Percentiles rank a stretch among this genome's conserved stretches.
These are phyloP conservation scores for Ganaspis sp. DNA, from an alignment of 1,140 invertebrate species.

Conservation along the genomic window DNA sequence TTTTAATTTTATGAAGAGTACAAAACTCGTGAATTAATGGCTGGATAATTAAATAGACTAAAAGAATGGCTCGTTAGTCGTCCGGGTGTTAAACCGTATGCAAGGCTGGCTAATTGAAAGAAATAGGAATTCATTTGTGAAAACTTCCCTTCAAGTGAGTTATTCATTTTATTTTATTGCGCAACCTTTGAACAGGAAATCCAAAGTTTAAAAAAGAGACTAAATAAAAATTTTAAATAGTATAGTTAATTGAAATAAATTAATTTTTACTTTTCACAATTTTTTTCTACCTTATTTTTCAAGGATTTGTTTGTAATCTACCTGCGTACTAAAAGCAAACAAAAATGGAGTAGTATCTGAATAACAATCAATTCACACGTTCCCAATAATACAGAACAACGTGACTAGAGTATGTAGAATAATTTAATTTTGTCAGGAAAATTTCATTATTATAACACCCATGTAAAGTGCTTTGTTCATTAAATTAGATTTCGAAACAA, in stretches of 20 bases:
- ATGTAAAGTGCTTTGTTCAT: neutral
- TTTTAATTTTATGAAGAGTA: neutral
- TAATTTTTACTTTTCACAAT: neutral
- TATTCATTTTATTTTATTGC: constrained; percentile 14
- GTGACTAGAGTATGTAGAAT: neutral
- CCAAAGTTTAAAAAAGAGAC: neutral
- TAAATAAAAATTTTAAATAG: neutral
- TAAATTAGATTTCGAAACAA: neutral
- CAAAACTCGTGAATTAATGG: neutral
- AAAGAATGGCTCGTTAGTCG: constrained; percentile 6
- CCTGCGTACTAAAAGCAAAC: neutral
- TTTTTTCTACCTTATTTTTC: neutral
- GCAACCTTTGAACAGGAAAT: too few relatives aligned
- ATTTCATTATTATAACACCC: neutral
- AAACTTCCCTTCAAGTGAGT: neutral
- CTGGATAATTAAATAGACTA: constrained; percentile 4
- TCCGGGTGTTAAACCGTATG: neutral
- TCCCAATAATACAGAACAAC: neutral
- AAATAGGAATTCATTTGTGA: neutral
- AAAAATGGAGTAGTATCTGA: neutral
- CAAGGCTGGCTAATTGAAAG: neutral
- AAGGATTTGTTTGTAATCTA: neutral
- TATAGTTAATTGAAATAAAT: neutral
- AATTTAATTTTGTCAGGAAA: neutral
- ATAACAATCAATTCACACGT: neutral